Evolutionary conservation across 2,113 vertebrate species (phyloP).

Genomic region (Prunella fulvescens): DNA sequence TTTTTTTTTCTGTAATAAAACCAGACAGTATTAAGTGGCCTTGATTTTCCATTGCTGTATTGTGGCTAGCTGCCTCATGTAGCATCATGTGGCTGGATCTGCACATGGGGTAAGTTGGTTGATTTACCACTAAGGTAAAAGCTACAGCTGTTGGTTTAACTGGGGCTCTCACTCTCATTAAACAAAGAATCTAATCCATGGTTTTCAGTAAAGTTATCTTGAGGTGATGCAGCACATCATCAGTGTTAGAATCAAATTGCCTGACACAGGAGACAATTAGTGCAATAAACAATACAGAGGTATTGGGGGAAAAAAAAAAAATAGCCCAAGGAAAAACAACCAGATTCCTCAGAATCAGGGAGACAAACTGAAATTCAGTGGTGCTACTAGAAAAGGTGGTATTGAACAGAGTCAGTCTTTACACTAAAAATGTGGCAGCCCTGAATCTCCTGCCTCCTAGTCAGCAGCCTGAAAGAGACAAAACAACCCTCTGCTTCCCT

Average conservation of each 20-base stretch:
- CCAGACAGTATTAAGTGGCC: neutral
- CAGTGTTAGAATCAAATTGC: neutral
- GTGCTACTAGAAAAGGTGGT: neutral
- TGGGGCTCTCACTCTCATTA: neutral
- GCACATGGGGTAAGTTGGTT: neutral
- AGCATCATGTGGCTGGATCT: neutral
- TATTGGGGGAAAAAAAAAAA: neutral
- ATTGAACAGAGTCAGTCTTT: neutral
- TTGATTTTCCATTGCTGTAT: neutral
- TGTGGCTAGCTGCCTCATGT: neutral
- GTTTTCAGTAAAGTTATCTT: neutral
- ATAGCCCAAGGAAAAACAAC: neutral
- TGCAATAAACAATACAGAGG: neutral
- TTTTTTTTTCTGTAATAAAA: neutral
- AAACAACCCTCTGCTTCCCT: neutral
- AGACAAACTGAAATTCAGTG: neutral
- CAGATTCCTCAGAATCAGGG: neutral
- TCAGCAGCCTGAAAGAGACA: neutral
- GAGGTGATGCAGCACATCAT: neutral
- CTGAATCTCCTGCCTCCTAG: neutral
- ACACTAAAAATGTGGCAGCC: neutral
- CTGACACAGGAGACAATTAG: neutral
- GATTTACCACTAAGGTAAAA: neutral
- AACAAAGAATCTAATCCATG: neutral
- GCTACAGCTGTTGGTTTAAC: neutral